Conservation (phyloP, 2,113 vertebrate genomes). For the Rhineura floridana region DNA sequence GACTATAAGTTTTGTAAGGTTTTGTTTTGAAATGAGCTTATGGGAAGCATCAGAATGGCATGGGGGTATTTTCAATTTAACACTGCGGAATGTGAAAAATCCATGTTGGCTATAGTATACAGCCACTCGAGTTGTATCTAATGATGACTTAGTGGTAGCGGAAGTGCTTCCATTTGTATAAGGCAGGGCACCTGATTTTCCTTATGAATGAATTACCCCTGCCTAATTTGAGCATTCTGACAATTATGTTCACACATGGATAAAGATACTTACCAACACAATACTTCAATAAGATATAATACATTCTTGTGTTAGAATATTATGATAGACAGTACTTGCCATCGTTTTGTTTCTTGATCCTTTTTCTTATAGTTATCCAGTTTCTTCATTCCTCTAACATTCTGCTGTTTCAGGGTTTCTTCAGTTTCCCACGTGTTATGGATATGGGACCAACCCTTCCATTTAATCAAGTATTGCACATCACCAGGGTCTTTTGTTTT, state of each 20-base stretch:
- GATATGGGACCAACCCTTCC: constrained; percentile 99
- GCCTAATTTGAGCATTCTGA: background rate
- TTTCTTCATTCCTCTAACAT: constrained; percentile 99
- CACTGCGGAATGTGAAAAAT: too few relatives aligned
- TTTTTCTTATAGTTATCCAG: constrained; percentile 99
- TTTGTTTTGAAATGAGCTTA: too few relatives aligned
- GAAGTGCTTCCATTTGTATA: too few relatives aligned
- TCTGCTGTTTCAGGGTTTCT: constrained; percentile 94
- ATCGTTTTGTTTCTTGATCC: constrained; percentile 92
- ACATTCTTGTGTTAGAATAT: background rate
- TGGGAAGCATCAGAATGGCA: too few relatives aligned
- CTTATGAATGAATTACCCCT: background rate
- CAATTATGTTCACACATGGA: background rate
- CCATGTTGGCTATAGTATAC: too few relatives aligned
- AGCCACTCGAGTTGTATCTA: too few relatives aligned
- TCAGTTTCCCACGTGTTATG: constrained; percentile 99
- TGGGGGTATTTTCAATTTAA: too few relatives aligned
- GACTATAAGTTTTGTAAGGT: too few relatives aligned
- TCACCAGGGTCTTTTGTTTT: constrained; percentile 88
- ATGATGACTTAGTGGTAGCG: too few relatives aligned
- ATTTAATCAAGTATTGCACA: constrained; percentile 95
- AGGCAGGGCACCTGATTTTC: too few relatives aligned
- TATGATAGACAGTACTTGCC: constrained; percentile 74
- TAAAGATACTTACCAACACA: background rate
- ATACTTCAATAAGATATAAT: background rate